A percentile compares a stretch with the other conserved stretches of the same genome.
Conservation (phyloP, 2,888 invertebrate species). For the Ichneumoninae sp. region DNA sequence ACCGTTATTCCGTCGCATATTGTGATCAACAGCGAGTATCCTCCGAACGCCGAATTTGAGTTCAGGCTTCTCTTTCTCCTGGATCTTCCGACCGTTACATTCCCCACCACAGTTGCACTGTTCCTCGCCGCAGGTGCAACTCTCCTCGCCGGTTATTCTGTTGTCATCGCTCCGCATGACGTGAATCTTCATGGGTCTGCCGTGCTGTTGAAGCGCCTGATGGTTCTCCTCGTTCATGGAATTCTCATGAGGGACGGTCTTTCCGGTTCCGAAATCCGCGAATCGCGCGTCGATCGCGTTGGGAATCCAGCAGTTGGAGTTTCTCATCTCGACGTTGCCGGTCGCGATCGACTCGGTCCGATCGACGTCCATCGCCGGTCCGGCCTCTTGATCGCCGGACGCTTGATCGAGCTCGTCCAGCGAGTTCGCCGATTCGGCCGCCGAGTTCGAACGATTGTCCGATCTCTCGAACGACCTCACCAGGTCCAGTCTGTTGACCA, state of each 20-base stretch:
- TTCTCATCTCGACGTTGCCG: slow-evolving; percentile 50
- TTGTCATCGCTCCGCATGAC: slow-evolving; percentile 75
- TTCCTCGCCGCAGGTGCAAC: slow-evolving; percentile 82
- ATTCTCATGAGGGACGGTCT: slow-evolving; percentile 56
- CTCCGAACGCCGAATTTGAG: slow-evolving; percentile 97
- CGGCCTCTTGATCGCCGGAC: slow-evolving; percentile 68
- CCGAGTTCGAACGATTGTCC: slow-evolving; percentile 80
- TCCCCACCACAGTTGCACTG: slow-evolving; percentile 79
- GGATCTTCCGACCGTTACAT: slow-evolving; percentile 77
- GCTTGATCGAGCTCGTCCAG: slow-evolving; percentile 69
- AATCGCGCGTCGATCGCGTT: slow-evolving; percentile 76
- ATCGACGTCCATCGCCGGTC: slow-evolving; percentile 54
- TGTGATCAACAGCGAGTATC: slow-evolving; percentile 90
- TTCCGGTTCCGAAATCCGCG: slow-evolving; percentile 41
- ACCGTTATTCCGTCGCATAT: slow-evolving; percentile 82
- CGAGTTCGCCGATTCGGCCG: slow-evolving; percentile 76
- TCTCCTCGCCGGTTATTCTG: slow-evolving; percentile 79
- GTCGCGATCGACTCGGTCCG: slow-evolving; percentile 39
- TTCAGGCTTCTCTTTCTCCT: slow-evolving; percentile 88
- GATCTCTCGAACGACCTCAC: slow-evolving; percentile 79
- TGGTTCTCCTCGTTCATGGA: slow-evolving; percentile 58
- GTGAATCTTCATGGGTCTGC: slow-evolving; percentile 54
- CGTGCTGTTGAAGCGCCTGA: slow-evolving; percentile 49
- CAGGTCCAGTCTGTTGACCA: slow-evolving; percentile 78
- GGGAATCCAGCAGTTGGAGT: slow-evolving; percentile 70